Conservation (phyloP, 2,113 vertebrate species). For the Cryptomyrus ogoouensis region DNA sequence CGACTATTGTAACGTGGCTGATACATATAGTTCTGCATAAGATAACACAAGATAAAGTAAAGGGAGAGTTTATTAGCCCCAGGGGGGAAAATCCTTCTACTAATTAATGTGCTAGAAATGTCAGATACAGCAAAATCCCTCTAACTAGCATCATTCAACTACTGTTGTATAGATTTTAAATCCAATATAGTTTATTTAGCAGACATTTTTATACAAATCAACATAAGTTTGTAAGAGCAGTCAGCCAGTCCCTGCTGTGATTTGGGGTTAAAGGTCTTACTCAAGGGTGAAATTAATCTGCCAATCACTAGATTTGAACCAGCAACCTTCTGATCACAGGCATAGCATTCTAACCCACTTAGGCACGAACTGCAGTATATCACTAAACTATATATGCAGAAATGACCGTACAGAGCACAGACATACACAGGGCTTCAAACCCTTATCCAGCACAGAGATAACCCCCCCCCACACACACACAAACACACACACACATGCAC, state of each 20-base stretch:
- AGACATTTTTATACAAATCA: neutral
- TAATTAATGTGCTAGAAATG: neutral
- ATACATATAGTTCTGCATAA: neutral
- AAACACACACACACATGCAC: too few species aligned
- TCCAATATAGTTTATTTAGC: neutral
- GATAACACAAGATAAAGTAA: neutral
- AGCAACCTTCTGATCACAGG: neutral
- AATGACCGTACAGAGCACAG: neutral
- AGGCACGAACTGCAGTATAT: neutral
- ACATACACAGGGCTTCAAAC: neutral
- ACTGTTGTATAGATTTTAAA: neutral
- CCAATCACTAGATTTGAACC: neutral
- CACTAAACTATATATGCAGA: neutral
- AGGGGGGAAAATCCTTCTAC: neutral
- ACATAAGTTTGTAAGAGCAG: neutral
- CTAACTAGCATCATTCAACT: neutral
- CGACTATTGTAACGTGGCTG: neutral
- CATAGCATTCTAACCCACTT: neutral
- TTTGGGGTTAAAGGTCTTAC: neutral
- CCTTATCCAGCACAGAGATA: neutral
- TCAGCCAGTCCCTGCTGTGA: neutral
- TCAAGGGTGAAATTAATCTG: neutral
- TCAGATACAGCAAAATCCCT: neutral
- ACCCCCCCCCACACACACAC: too few species aligned
- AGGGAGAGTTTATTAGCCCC: neutral